A percentile compares a stretch with the other conserved stretches of the same genome.
Evolutionary conservation across 2,888 invertebrate species (phyloP).

Genomic region (Callinectes sapidus): DNA sequence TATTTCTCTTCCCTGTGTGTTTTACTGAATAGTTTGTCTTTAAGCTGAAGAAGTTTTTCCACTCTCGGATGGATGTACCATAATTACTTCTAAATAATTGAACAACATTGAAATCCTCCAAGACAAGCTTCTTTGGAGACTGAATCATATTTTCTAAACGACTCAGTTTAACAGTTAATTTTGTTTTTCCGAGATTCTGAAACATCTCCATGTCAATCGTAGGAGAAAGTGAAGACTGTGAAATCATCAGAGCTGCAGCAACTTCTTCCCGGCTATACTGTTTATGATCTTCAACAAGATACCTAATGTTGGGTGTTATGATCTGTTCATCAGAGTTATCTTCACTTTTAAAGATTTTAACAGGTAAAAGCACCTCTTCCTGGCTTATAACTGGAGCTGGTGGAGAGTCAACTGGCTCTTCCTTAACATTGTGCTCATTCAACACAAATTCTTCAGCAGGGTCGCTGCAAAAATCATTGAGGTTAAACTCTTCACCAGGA

Average conservation of each 20-base stretch:
- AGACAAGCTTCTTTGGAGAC: slow-evolving; percentile 34
- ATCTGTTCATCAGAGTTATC: slow-evolving; percentile 29
- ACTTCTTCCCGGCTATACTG: slow-evolving; percentile 69
- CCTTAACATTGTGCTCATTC: slow-evolving; percentile 54
- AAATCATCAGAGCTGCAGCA: slow-evolving; percentile 67
- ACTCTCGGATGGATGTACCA: slow-evolving; percentile 59
- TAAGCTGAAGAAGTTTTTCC: slow-evolving; percentile 50
- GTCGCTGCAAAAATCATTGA: slow-evolving; percentile 40
- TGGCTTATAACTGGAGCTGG: slow-evolving; percentile 7
- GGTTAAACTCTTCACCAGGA: slow-evolving; percentile 57
- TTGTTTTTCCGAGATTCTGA: slow-evolving; percentile 57
- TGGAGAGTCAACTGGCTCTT: slow-evolving; percentile 49
- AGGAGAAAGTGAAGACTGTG: slow-evolving; percentile 68
- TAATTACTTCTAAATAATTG: slow-evolving; percentile 57
- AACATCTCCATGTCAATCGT: slow-evolving; percentile 71
- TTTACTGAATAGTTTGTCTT: slow-evolving; percentile 7
- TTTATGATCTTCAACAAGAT: slow-evolving; percentile 55
- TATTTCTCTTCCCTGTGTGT: background rate
- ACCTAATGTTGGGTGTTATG: slow-evolving; percentile 55
- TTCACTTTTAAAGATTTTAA: slow-evolving; percentile 54
- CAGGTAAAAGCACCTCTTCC: slow-evolving; percentile 27
- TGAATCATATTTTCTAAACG: slow-evolving; percentile 54
- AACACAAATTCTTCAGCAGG: slow-evolving; percentile 61
- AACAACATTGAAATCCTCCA: slow-evolving; percentile 64
- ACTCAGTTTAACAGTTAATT: slow-evolving; percentile 44